Conservation (phyloP, 1,140 invertebrate genomes). For the Thaumetopoea pityocampa region DNA sequence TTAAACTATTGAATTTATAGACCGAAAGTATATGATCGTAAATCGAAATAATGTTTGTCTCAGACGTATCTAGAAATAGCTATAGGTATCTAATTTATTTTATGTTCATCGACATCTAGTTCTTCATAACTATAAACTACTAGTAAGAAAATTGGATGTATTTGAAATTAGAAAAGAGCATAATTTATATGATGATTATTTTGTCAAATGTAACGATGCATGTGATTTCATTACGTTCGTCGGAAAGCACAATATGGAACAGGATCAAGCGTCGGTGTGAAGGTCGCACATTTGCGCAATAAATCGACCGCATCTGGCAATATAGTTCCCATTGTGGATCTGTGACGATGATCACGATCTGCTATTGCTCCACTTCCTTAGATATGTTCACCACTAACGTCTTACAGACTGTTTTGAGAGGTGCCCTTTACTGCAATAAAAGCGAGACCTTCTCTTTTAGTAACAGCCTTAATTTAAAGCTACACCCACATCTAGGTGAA, state of each 20-base stretch:
- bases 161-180: too few species aligned
- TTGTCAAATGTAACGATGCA: conserved; percentile 9
- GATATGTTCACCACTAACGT: conserved; percentile 15
- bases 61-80: too few species aligned
- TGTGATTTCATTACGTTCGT: conserved; percentile 1
- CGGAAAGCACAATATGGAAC: conserved; percentile 21
- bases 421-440: conserved; percentile 13
- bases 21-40: too few species aligned
- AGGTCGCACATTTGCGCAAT: conserved; percentile 34
- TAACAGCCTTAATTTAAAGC: conserved; percentile 12
- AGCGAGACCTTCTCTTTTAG: conserved; percentile 13
- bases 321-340: conserved; percentile 32
- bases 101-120: too few species aligned
- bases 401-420: conserved; percentile 9
- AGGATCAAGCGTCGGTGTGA: conserved; percentile 25
- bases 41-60: too few species aligned
- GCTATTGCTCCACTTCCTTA: conserved; percentile 23
- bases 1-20: too few species aligned
- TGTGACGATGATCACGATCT: conserved; percentile 31
- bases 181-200: conserved; percentile 10
- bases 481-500: conserved; percentile 17
- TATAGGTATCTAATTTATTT: too few species aligned
- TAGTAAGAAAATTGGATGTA: too few species aligned
- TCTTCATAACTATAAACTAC: too few species aligned
- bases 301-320: conserved; percentile 32